Conservation (phyloP, 1,140 invertebrate species). For the Lucilia sericata region DNA sequence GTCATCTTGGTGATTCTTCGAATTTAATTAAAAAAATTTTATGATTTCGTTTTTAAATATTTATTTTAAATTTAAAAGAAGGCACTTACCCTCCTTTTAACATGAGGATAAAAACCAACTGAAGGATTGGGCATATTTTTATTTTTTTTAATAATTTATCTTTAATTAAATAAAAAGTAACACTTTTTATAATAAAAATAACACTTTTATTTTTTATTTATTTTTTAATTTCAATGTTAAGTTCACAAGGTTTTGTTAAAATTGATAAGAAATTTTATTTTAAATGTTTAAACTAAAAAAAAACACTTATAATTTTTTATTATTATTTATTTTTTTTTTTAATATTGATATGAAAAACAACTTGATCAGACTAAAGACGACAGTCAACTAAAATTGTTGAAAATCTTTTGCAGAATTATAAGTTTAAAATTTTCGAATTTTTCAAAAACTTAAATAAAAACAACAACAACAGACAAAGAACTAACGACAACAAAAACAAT, state of each 20-base stretch:
- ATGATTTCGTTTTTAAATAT: too few relatives aligned
- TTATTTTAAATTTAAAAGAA: too few relatives aligned
- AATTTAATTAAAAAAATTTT: too few relatives aligned
- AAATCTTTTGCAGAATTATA: conserved; percentile 62
- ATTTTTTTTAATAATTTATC: neutral
- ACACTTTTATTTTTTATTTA: neutral
- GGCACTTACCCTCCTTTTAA: conserved; percentile 60
- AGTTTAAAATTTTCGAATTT: neutral
- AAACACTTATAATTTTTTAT: too few relatives aligned
- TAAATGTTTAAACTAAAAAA: neutral
- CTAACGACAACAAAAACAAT: neutral
- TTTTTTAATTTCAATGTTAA: neutral
- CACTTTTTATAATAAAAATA: neutral
- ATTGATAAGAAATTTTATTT: conserved; percentile 14
- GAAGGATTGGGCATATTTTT: conserved; percentile 58
- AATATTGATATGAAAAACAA: neutral
- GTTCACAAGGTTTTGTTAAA: neutral
- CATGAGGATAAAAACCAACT: conserved; percentile 60
- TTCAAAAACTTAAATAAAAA: too few relatives aligned
- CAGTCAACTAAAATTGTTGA: conserved; percentile 57
- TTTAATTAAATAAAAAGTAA: too few relatives aligned
- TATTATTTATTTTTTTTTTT: too few relatives aligned
- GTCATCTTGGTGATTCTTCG: too few relatives aligned
- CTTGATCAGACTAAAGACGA: conserved; percentile 4
- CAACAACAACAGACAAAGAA: conserved; percentile 9